phyloP scores from a whole-genome alignment of 2,888 invertebrate genomes.

The Pollenia angustigena region DNA sequence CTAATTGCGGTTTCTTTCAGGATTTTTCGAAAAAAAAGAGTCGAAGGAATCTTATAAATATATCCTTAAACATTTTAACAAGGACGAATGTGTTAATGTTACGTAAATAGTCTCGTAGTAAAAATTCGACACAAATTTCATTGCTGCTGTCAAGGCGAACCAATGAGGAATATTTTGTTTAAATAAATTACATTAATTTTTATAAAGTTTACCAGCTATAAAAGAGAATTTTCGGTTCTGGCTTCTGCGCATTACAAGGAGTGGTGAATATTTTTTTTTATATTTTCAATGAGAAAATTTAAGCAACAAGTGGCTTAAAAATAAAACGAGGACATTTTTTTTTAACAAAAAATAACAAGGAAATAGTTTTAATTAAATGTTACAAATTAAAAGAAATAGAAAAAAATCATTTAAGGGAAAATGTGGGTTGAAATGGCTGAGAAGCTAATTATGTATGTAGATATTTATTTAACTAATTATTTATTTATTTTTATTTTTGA shows the following conservation, averaged over 20 bases:
- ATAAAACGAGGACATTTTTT: conserved; percentile 2
- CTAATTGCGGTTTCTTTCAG: too few relatives aligned
- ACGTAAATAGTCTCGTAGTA: not conserved
- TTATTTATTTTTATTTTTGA: too few relatives aligned
- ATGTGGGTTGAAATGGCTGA: too few relatives aligned
- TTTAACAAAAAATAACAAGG: not conserved
- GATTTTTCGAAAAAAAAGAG: too few relatives aligned
- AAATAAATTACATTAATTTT: conserved; percentile 43
- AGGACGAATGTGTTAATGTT: not conserved
- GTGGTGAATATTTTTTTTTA: conserved; percentile 58
- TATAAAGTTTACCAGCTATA: conserved; percentile 40
- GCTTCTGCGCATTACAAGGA: conserved; percentile 37
- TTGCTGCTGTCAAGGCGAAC: conserved; percentile 32
- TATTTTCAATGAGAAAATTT: not conserved
- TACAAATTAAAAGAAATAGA: too few relatives aligned
- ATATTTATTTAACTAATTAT: too few relatives aligned
- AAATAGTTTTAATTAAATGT: not conserved
- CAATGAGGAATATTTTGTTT: conserved; percentile 29
- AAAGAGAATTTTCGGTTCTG: not conserved
- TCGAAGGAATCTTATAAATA: not conserved
- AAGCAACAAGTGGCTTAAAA: conserved; percentile 59
- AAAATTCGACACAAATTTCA: conserved; percentile 4
- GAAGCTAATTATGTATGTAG: too few relatives aligned
- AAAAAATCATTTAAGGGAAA: too few relatives aligned
- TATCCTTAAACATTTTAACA: not conserved